Evolutionary conservation across 2,113 vertebrate species (phyloP), one percentile per base, ranked within the genome.

Genomic region (Corythoichthys haematopterus): DNA sequence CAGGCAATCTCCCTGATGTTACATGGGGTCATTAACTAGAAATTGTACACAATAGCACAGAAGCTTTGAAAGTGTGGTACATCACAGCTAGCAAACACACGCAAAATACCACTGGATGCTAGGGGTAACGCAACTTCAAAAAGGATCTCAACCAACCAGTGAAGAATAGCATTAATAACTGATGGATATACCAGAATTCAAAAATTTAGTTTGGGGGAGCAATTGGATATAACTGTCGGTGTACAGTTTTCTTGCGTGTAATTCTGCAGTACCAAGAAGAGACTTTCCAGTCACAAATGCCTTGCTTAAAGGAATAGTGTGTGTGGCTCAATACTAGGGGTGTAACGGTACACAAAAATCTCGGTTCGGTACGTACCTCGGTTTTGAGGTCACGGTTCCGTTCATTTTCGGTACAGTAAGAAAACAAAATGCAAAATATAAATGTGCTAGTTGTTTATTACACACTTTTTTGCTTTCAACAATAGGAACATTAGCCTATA

Each of bases 21-120:
- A 65, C 67, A 73, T 16, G 9, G 71, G 75, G 76, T 77, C 75
- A 77, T 74, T 63, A 72, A 68, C 64, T 53, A 43, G 11, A 61
- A 63, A 20, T 56, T 14, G 12, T 6, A 16, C 65, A 74, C 69
- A 79, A 79, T 77, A 65, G 72, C 67, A 58, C 52, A 40, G 57
- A 8, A 65, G 71, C 43, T 5, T 1, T 38, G 38, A 50, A 52
- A n/a, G 38, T 67, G 8, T 10, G 46, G 40, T 74, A 68, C 74
- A 77, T 70, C 59, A 74, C 55, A 69, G 76, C 51, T 35, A 62
- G 61, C n/a, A 71, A 75, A 76, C 68, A 70, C 70, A 45, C 2
- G 36, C 37, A 51, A 11, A 16, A 75, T 14, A 65, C 51, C 67
- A 35, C 2, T 12, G 36, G 48, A 46, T 45, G 15, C 5, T 12